Evolutionary conservation across 2,888 invertebrate species (phyloP).

Genomic region (Acronicta psi): DNA sequence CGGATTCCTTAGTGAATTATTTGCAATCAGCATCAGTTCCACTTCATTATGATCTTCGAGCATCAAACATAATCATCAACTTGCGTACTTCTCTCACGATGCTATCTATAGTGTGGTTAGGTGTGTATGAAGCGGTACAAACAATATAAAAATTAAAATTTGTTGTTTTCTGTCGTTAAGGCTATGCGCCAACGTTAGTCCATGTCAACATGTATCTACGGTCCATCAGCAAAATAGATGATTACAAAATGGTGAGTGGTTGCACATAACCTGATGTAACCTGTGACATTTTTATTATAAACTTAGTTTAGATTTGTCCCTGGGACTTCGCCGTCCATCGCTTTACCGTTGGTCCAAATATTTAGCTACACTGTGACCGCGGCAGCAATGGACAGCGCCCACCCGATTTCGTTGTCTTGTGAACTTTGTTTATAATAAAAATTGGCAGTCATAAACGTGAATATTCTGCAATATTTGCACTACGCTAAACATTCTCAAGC

Average conservation of each 20-base stretch:
- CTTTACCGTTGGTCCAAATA: slow-evolving; percentile 24
- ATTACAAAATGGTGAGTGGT: slow-evolving; percentile 99
- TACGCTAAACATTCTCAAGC: slow-evolving; percentile 80
- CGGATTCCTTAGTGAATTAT: neutral
- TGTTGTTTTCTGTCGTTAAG: slow-evolving; percentile 87
- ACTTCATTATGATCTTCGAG: slow-evolving; percentile 70
- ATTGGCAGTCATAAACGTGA: slow-evolving; percentile 67
- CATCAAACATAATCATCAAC: slow-evolving; percentile 78
- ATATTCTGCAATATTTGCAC: slow-evolving; percentile 82
- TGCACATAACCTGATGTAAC: slow-evolving; percentile 67
- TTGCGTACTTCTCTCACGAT: slow-evolving; percentile 45
- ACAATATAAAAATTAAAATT: slow-evolving; percentile 61
- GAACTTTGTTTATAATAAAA: slow-evolving; percentile 81
- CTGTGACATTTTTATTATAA: slow-evolving; percentile 79
- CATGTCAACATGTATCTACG: slow-evolving; percentile 98
- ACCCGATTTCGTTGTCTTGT: slow-evolving; percentile 31
- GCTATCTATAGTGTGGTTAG: slow-evolving; percentile 46
- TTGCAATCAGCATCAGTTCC: slow-evolving; percentile 50
- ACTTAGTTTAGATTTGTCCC: slow-evolving; percentile 65
- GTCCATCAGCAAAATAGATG: slow-evolving; percentile 99
- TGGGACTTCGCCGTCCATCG: slow-evolving; percentile 36
- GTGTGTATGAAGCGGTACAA: slow-evolving; percentile 61
- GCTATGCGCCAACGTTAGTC: slow-evolving; percentile 96
- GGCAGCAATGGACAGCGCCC: slow-evolving; percentile 41
- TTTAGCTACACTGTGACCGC: slow-evolving; percentile 19